Percentiles rank a stretch among this genome's conserved stretches.
Evolutionary conservation across 2,797 vertebrate genomes (phyloP).

Genomic region (Falco biarmicus): DNA sequence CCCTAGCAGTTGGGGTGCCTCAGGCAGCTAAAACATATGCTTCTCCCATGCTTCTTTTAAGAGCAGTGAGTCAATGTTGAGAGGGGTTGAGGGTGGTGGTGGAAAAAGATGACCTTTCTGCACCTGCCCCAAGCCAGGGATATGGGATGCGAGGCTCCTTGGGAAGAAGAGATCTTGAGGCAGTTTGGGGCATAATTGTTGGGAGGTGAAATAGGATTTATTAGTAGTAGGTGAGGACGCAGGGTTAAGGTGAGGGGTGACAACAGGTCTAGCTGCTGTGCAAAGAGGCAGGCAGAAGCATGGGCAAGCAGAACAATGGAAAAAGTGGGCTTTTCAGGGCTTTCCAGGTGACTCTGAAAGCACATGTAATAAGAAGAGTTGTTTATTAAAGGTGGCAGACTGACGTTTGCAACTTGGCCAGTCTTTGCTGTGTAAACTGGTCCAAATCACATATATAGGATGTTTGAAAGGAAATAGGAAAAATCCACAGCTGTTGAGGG

Average conservation of each 20-base stretch:
- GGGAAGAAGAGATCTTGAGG: neutral
- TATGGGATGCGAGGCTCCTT: neutral
- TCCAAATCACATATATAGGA: neutral
- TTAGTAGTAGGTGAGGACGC: neutral
- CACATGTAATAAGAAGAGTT: accelerated
- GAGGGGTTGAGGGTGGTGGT: neutral
- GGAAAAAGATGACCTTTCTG: neutral
- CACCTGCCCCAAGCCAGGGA: neutral
- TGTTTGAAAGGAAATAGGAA: neutral
- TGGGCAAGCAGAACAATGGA: neutral
- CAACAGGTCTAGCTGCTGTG: neutral
- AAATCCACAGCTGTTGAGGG: neutral
- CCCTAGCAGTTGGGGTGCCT: neutral
- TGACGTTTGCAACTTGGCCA: accelerated
- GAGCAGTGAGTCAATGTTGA: neutral
- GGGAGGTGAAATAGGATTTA: neutral
- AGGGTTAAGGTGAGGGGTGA: neutral
- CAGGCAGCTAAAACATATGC: neutral
- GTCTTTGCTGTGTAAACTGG: neutral
- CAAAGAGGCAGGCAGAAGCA: neutral
- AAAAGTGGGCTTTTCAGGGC: neutral
- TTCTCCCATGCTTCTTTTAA: neutral
- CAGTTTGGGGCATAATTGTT: neutral
- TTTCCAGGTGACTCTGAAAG: neutral
- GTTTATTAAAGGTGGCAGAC: neutral